Evolutionary conservation across 2,888 invertebrate species (phyloP), one percentile per base, ranked within the genome.

Genomic region (Dryococelus australis): DNA sequence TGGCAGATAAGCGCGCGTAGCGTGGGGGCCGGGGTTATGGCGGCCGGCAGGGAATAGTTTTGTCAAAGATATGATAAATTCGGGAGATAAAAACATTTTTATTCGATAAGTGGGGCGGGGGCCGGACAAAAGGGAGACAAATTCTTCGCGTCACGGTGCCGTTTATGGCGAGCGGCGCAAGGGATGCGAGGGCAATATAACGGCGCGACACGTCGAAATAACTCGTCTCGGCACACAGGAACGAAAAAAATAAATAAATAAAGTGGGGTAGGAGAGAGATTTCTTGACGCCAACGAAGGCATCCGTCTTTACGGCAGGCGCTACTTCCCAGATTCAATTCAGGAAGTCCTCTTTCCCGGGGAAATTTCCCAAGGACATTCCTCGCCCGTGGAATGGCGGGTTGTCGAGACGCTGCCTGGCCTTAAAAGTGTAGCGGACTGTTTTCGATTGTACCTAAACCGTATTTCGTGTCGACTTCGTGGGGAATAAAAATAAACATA

Each of bases 11-110:
- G 65, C 8, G 65, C 65, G 20, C 65, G 65, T 24, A n/a, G 65
- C 65, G 16, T 9, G n/a, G 6, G 65, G 65, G 0, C 65, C 65
- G n/a, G 65, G 83, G 83, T 83, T 83, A 83, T 83, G 83, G 65
- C 13, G 24, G 20, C 65, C 65, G 65, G 20, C 65, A 9, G 0
- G 65, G 43, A 27, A 83, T 83, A 83, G 83, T 83, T 27, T 28
- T 83, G 83, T 83, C 24, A 83, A 83, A 28, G 83, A 83, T 83
- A 35, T 83, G 83, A 83, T 83, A 83, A 43, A 83, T 28, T 83
- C 24, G 28, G 83, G 83, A 83, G 83, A 83, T 83, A 83, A 83
- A 83, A 83, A 35, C 28, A 83, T 43, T 83, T 83, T 83, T 83
- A 83, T 83, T 83, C 43, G 83, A 83, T 65, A 65, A 65, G 13